These are phyloP conservation scores for Hydropotes inermis DNA, from an alignment of 2,113 vertebrate genomes.

Conservation along the genomic window DNA sequence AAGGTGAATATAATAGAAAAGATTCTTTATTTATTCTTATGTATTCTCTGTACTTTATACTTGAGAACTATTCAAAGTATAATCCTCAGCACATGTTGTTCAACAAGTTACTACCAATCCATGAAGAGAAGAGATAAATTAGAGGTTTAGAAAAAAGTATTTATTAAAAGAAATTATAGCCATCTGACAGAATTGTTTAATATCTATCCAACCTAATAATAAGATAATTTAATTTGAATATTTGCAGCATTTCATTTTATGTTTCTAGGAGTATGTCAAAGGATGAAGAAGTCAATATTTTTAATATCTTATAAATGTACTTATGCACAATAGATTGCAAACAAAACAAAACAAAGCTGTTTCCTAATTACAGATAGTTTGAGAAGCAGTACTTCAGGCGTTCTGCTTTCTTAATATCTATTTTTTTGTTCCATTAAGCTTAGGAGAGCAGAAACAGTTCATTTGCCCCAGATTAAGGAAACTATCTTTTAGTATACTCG, in stretches of 20 bases:
- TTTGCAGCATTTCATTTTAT: background rate
- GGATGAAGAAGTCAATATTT: background rate
- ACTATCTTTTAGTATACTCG: background rate
- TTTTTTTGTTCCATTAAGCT: background rate
- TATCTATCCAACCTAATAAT: background rate
- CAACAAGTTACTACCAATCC: background rate
- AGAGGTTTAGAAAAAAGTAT: background rate
- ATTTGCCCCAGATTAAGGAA: background rate
- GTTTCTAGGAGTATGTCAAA: background rate
- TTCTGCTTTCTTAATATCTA: background rate
- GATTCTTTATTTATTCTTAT: background rate
- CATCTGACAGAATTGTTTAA: background rate
- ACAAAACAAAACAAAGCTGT: background rate
- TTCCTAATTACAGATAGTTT: background rate
- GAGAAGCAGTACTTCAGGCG: background rate
- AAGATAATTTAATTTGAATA: background rate
- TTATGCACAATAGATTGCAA: background rate
- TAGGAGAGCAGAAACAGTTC: background rate
- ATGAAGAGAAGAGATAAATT: background rate
- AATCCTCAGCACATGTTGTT: background rate
- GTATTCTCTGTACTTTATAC: background rate
- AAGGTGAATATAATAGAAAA: background rate
- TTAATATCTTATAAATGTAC: background rate
- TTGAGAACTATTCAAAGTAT: background rate
- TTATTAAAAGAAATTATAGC: background rate